Base-by-base conservation (phyloP, 1,140 invertebrate genomes). In the Parapsyche elsis region DNA sequence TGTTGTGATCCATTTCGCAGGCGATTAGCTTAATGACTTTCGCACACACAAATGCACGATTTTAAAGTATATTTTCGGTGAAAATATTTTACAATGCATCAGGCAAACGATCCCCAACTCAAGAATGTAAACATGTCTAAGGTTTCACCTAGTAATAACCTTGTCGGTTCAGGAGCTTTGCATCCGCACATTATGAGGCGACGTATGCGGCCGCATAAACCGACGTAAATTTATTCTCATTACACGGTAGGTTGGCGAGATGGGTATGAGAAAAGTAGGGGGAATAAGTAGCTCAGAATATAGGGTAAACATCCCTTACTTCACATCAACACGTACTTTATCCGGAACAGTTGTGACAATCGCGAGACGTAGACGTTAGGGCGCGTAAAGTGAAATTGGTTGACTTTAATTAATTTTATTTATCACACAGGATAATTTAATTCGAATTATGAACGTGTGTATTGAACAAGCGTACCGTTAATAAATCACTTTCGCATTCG, bases 211-310 rank as follows among this genome's bases (percentile, higher is more conserved):
- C 21, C 64, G 24, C 64, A n/a, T 67, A 67, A 67, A 67, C 64
- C 64, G 64, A 67, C 64, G 14, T 23, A 67, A 67, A 67, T 67
- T 67, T 67, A 67, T 67, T 67, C 24, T 67, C 64, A 67, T 67
- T 67, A 67, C 24, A 67, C 23, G 21, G 64, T 24, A 12, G 49
- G 30, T 4, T 38, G 30, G 30, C 1, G 30, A 38, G 30, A 38
- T 1, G 7, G 30, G n/a, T n/a, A 38, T 7, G 30, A 38, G 30
- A 38, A 38, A 4, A 7, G n/a, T n/a, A 38, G 30, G 30, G 30
- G 30, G 30, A 38, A 38, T 38, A 38, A 38, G 30, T 38, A 38
- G 30, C 30, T 38, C 30, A 38, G 30, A 38, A 38, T 38, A 38
- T 38, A 7, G 30, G 30, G 30, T 7, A 4, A 38, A 38, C 30